Conservation (phyloP, 2,888 invertebrate species). For the Athalia rosae region DNA sequence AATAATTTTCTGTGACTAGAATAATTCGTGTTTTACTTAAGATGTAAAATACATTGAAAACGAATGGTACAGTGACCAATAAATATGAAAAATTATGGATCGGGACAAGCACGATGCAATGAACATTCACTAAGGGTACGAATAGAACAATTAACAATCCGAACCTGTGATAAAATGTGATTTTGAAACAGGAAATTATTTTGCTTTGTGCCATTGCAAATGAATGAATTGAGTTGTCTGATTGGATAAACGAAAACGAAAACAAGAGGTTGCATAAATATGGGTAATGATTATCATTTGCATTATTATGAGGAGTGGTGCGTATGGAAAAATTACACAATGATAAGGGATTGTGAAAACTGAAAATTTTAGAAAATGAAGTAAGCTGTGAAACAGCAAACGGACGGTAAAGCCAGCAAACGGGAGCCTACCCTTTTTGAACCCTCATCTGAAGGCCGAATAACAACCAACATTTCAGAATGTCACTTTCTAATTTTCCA, state of each 20-base stretch:
- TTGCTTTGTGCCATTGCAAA: not conserved
- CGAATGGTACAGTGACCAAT: constrained; percentile 2
- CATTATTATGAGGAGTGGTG: not conserved
- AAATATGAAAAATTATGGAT: constrained; percentile 48
- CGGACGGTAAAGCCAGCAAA: constrained; percentile 29
- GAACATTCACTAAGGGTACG: constrained; percentile 52
- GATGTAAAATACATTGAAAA: constrained; percentile 22
- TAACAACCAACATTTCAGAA: constrained; percentile 50
- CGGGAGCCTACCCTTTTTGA: constrained; percentile 36
- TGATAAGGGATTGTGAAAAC: not conserved
- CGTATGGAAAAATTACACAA: not conserved
- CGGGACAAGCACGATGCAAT: constrained; percentile 56
- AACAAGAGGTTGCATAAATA: not conserved
- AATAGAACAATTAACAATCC: not conserved
- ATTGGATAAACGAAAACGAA: not conserved
- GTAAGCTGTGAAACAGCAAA: constrained; percentile 11
- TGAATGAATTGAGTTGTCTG: not conserved
- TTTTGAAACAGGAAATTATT: not conserved
- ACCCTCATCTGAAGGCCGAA: constrained; percentile 37
- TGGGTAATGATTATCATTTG: not conserved
- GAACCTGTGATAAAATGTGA: not conserved
- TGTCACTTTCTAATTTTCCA: constrained; percentile 56
- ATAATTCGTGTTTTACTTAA: constrained; percentile 5
- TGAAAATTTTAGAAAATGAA: constrained; percentile 4
- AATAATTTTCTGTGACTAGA: constrained; percentile 47